Conservation (phyloP, 2,888 invertebrate species). For the Papilio gigon region DNA sequence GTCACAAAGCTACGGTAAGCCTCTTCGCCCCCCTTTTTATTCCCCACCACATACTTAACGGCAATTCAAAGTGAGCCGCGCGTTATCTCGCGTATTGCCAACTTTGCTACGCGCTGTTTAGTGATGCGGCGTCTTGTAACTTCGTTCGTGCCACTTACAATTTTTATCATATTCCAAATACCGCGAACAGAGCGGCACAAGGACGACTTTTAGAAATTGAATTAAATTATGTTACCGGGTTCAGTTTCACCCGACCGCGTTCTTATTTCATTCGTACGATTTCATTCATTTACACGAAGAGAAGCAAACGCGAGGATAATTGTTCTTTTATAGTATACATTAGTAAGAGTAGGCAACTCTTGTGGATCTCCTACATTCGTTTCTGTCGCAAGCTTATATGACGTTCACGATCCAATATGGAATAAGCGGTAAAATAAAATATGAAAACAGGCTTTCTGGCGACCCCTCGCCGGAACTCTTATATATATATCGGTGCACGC, state of each 20-base stretch:
- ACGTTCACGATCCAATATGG: constrained; percentile 44
- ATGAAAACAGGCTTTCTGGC: neutral
- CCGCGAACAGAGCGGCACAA: neutral
- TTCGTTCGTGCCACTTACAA: constrained; percentile 50
- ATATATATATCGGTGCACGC: no score
- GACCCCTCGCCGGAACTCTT: neutral
- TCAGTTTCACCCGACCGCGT: no score
- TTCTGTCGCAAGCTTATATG: neutral
- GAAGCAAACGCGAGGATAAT: no score
- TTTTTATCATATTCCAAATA: constrained; percentile 25
- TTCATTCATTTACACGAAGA: no score
- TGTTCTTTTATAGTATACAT: neutral
- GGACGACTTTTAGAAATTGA: neutral
- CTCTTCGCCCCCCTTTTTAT: constrained; percentile 72
- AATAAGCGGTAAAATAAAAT: neutral
- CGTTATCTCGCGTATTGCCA: constrained; percentile 61
- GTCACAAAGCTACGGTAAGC: constrained; percentile 72
- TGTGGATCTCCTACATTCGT: neutral
- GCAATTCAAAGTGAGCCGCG: constrained; percentile 65
- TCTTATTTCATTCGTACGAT: no score
- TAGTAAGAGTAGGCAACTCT: neutral
- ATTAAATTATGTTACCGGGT: no score
- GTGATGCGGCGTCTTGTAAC: constrained; percentile 49
- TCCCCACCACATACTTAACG: constrained; percentile 76
- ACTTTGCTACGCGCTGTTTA: constrained; percentile 40